phyloP scores from a whole-genome alignment of 2,797 vertebrate genomes.

The Perodicticus potto region DNA sequence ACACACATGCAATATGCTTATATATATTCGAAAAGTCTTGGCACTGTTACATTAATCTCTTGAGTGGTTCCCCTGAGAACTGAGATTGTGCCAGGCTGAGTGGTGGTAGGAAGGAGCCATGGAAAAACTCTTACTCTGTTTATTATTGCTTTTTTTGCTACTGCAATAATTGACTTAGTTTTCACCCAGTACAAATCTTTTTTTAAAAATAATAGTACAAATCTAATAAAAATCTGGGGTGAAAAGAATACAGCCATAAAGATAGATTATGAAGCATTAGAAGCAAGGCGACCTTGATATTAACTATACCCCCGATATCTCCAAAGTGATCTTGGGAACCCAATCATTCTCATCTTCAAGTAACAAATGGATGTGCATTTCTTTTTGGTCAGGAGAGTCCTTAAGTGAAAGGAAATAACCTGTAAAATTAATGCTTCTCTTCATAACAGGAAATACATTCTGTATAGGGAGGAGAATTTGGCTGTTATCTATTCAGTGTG shows the following conservation, averaged over 20 bases:
- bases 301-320: not conserved
- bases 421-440: not conserved
- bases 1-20: not conserved
- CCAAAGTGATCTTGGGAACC: not conserved
- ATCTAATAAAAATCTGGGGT: not conserved
- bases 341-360: not conserved
- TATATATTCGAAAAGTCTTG: not conserved
- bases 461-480: not conserved
- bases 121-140: not conserved
- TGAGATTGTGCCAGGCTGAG: not conserved
- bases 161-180: not conserved
- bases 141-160: not conserved
- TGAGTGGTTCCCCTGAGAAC: not conserved
- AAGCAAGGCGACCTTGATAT: not conserved
- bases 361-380: not conserved
- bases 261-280: not conserved
- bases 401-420: constrained; percentile 13
- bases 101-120: not conserved
- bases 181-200: not conserved
- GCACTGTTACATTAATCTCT: not conserved
- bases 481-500: not conserved
- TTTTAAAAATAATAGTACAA: not conserved
- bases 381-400: not conserved
- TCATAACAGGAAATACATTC: not conserved
- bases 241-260: not conserved